These are phyloP conservation scores for Diplazon laetatorius DNA, from an alignment of 2,888 invertebrate species.

Conservation along the genomic window DNA sequence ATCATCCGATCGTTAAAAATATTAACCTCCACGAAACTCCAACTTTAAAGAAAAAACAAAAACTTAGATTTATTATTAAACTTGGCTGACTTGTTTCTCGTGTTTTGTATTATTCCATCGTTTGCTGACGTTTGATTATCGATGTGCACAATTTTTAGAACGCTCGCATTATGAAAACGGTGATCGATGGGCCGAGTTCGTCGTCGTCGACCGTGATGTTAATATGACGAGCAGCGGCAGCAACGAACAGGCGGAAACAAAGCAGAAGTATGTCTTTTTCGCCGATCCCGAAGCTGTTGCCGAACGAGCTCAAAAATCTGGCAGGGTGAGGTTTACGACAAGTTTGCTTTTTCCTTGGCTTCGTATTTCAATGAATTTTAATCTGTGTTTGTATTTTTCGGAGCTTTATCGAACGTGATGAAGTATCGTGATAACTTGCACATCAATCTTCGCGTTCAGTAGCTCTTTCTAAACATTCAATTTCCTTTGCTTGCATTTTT, in stretches of 20 bases:
- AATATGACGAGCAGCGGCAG: constrained; percentile 73
- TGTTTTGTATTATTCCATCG: constrained; percentile 55
- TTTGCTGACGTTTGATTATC: too few relatives aligned
- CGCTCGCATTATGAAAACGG: constrained; percentile 26
- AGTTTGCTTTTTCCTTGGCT: not conserved
- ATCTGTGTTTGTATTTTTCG: too few relatives aligned
- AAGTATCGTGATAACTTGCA: too few relatives aligned
- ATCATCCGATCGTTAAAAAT: not conserved
- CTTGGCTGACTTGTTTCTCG: not conserved
- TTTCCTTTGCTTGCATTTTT: too few relatives aligned
- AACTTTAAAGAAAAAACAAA: not conserved
- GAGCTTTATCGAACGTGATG: too few relatives aligned
- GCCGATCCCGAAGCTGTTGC: constrained; percentile 74
- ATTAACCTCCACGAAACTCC: not conserved
- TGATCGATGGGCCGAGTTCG: not conserved
- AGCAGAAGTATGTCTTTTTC: constrained; percentile 77
- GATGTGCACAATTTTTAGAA: constrained; percentile 46
- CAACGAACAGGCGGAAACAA: constrained; percentile 69
- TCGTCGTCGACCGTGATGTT: constrained; percentile 29
- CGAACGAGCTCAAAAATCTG: constrained; percentile 72
- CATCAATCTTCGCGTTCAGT: too few relatives aligned
- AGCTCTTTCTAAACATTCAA: too few relatives aligned
- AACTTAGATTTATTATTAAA: not conserved
- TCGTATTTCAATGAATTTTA: not conserved
- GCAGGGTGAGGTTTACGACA: constrained; percentile 71